These are phyloP conservation scores for Mastomys coucha DNA, from an alignment of 2,113 vertebrate species.

Conservation along the genomic window DNA sequence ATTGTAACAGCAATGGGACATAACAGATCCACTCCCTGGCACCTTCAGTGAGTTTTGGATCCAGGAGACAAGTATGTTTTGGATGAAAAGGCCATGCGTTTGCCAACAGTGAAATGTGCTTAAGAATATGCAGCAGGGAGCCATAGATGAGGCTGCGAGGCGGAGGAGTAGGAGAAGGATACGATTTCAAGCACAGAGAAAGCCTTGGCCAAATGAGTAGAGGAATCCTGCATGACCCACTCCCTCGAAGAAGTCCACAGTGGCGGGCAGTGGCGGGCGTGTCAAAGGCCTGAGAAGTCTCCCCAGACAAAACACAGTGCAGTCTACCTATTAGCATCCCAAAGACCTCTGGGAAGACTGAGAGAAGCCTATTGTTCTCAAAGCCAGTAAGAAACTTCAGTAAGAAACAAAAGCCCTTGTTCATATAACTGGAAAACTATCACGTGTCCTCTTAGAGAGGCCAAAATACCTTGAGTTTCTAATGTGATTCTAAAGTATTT, in stretches of 20 bases:
- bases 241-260: not conserved
- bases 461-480: constrained; percentile 77
- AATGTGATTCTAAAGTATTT: constrained; percentile 78
- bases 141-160: not conserved
- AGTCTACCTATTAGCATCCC: constrained; percentile 20
- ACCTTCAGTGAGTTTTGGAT: not conserved
- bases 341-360: constrained; percentile 51
- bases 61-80: not conserved
- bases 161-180: not conserved
- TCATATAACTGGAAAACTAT: constrained; percentile 65
- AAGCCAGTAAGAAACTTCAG: constrained; percentile 45
- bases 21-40: not conserved
- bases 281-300: not conserved
- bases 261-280: not conserved
- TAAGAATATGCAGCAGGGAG: not conserved
- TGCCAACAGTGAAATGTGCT: not conserved
- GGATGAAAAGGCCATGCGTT: not conserved
- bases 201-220: not conserved
- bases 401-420: constrained; percentile 77
- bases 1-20: not conserved
- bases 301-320: not conserved
- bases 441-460: constrained; percentile 57
- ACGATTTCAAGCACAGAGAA: not conserved
- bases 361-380: constrained; percentile 73
- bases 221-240: not conserved